Evolutionary conservation across 2,113 vertebrate genomes (phyloP), one percentile per base, ranked within the genome.

Genomic region (Mola mola): DNA sequence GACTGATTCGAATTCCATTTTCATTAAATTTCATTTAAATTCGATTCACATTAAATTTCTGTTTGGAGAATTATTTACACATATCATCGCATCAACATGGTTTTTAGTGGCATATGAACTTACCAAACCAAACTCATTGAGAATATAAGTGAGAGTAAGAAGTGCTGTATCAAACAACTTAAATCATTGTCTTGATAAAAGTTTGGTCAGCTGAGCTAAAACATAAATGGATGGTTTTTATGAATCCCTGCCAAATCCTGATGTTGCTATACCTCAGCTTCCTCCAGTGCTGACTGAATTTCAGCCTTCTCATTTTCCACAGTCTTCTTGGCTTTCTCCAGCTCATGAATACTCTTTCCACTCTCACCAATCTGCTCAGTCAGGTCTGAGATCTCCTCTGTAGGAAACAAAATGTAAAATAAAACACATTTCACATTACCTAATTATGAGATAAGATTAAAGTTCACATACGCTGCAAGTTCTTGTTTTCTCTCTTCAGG

Each of bases 321-420:
- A n/a, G n/a, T n/a, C n/a, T n/a, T n/a, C n/a, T n/a, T n/a, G n/a
- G n/a, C n/a, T n/a, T n/a, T n/a, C n/a, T n/a, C n/a, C n/a, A n/a
- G 59, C 55, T 81, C 78, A 47, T 81, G 78, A 26, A 81, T 69
- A 9, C 15, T 66, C 55, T 81, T 81, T 61, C 73, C 79, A 29
- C 48, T 80, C 21, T 83, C 81, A 11, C 76, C 81, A 52, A 83
- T 49, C 57, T 83, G 81, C 57, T 83, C 81, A 74, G 81, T 80
- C 48, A 83, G 57, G 40, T 83, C 81, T 4, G 81, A 74, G 50
- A 84, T 81, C 53, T 84, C 81, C 81, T 84, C 79, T 82, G 8
- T 3, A 40, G n/a, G 9, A 38, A 19, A 36, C 12, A 36, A 11
- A 33, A 13, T 36, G 33, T 8, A 19, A 25, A 36, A 6, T 11